phyloP scores from a whole-genome alignment of 2,797 vertebrate genomes.

The Lemur catta region DNA sequence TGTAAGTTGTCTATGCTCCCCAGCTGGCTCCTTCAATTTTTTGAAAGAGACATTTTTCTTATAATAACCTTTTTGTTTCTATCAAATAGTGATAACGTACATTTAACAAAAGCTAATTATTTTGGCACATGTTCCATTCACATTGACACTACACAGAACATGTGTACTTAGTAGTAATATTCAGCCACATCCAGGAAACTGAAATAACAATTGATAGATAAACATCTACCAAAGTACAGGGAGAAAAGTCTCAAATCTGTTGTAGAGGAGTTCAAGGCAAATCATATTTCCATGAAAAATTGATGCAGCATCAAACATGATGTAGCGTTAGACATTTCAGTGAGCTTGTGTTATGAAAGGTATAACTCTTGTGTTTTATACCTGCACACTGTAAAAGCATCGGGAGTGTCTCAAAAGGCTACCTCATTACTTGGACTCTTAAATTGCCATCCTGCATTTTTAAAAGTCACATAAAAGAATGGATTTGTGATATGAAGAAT shows the following conservation, averaged over 20 bases:
- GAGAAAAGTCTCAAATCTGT: not conserved
- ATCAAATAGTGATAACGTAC: not conserved
- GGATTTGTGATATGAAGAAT: not conserved
- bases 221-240: not conserved
- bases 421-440: constrained; percentile 41
- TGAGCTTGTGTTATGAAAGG: constrained; percentile 37
- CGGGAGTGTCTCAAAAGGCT: constrained; percentile 9
- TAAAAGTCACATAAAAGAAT: constrained; percentile 63
- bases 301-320: constrained; percentile 44
- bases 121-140: not conserved
- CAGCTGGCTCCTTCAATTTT: not conserved
- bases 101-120: constrained; percentile 30
- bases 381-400: not conserved
- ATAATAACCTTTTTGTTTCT: not conserved
- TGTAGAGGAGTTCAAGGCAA: constrained; percentile 10
- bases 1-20: not conserved
- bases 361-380: constrained; percentile 42
- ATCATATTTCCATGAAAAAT: constrained; percentile 56
- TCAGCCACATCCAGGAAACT: not conserved
- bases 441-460: constrained; percentile 53
- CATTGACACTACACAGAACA: not conserved
- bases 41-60: not conserved
- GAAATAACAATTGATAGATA: not conserved
- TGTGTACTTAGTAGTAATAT: not conserved
- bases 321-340: not conserved